phyloP scores from a whole-genome alignment of 2,888 invertebrate species.

The Strigamia crassipes region DNA sequence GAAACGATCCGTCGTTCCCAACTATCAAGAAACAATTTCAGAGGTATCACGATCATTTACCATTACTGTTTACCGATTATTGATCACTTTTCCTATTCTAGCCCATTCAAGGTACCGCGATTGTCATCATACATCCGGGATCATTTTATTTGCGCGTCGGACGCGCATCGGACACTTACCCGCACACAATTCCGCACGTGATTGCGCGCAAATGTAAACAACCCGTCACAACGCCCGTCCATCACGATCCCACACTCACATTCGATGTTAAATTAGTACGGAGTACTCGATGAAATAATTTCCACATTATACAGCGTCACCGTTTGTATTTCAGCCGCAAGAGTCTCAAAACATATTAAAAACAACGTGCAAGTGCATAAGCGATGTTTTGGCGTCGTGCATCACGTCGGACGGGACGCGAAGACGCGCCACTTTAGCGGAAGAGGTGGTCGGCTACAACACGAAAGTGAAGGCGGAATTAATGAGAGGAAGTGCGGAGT shows the following conservation, averaged over 20 bases:
- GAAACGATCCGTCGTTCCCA: slow-evolving; percentile 1
- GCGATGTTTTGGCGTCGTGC: slow-evolving; percentile 63
- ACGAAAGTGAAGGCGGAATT: slow-evolving; percentile 74
- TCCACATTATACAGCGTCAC: too few relatives aligned
- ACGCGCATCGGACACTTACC: slow-evolving; percentile 85
- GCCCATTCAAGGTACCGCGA: slow-evolving; percentile 59
- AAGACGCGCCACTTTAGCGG: slow-evolving; percentile 81
- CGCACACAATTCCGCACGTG: slow-evolving; percentile 82
- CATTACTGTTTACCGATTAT: not conserved
- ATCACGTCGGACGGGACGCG: slow-evolving; percentile 77
- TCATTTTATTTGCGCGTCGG: slow-evolving; percentile 88
- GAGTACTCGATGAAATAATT: too few relatives aligned
- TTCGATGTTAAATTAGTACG: slow-evolving; percentile 43
- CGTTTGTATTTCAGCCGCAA: slow-evolving; percentile 45
- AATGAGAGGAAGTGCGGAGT: slow-evolving; percentile 59
- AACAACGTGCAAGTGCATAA: slow-evolving; percentile 48
- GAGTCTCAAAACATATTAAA: slow-evolving; percentile 43
- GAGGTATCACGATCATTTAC: not conserved
- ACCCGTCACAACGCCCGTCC: slow-evolving; percentile 49
- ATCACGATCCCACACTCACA: slow-evolving; percentile 52
- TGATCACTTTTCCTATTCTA: slow-evolving; percentile 14
- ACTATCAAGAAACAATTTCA: slow-evolving; percentile 1
- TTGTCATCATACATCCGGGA: slow-evolving; percentile 94
- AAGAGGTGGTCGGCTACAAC: slow-evolving; percentile 76
- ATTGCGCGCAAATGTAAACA: slow-evolving; percentile 69